phyloP scores from a whole-genome alignment of 2,888 invertebrate species.

The Podotricha telesiphe region DNA sequence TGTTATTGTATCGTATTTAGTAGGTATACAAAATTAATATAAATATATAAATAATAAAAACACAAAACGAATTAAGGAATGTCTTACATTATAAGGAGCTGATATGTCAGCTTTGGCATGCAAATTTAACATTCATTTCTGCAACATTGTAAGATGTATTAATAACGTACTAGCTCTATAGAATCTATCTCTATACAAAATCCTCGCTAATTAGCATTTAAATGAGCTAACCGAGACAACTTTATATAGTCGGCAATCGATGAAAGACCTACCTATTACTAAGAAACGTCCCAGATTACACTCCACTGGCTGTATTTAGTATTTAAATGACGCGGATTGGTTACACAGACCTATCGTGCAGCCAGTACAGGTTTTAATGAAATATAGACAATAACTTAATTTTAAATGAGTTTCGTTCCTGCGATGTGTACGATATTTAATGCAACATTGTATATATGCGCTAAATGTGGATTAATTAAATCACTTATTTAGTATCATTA shows the following conservation, averaged over 20 bases:
- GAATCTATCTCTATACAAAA: slow-evolving; percentile 67
- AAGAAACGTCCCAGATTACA: slow-evolving; percentile 53
- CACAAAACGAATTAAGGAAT: background rate
- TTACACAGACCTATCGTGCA: slow-evolving; percentile 38
- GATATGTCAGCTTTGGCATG: background rate
- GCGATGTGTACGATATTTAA: slow-evolving; percentile 53
- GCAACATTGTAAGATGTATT: slow-evolving; percentile 42
- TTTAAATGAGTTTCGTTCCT: slow-evolving; percentile 47
- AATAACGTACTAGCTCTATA: slow-evolving; percentile 63
- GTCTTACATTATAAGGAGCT: background rate
- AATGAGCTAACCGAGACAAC: slow-evolving; percentile 79
- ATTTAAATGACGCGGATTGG: slow-evolving; percentile 58
- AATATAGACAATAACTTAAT: slow-evolving; percentile 66
- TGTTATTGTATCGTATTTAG: too few relatives aligned
- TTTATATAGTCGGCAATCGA: slow-evolving; percentile 68
- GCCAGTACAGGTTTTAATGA: slow-evolving; percentile 60
- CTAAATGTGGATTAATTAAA: slow-evolving; percentile 60
- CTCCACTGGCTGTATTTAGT: slow-evolving; percentile 57
- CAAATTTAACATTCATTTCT: slow-evolving; percentile 5
- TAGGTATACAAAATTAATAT: too few relatives aligned
- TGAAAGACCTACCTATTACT: slow-evolving; percentile 52
- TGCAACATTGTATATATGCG: slow-evolving; percentile 61
- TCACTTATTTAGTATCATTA: slow-evolving; percentile 69
- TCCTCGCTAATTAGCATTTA: slow-evolving; percentile 78
- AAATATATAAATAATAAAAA: background rate